Evolutionary conservation across 2,888 invertebrate species (phyloP).

Genomic region (Phalera bucephala): DNA sequence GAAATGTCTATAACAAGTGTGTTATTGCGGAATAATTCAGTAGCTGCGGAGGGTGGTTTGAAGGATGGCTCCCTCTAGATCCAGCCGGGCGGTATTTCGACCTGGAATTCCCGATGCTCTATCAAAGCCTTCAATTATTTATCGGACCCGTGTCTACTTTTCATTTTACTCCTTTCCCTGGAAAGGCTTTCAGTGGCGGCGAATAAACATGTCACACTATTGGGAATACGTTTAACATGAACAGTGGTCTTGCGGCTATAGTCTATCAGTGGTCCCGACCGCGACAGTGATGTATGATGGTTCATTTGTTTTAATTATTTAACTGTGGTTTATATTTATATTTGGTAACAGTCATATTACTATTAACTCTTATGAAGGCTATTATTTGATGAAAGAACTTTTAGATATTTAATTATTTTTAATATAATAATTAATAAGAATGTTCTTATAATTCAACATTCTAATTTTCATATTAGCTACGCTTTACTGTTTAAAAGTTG

Average conservation of each 20-base stretch:
- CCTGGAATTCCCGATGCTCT: slow-evolving; percentile 76
- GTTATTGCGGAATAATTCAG: slow-evolving; percentile 83
- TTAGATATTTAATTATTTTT: too few relatives aligned
- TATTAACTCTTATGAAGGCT: too few relatives aligned
- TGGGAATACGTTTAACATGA: slow-evolving; percentile 66
- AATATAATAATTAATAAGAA: too few relatives aligned
- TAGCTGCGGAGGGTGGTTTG: slow-evolving; percentile 71
- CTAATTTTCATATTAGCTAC: too few relatives aligned
- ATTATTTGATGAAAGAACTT: too few relatives aligned
- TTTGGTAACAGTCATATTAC: too few relatives aligned
- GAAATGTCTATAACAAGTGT: slow-evolving; percentile 82
- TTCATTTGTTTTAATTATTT: slow-evolving; percentile 48
- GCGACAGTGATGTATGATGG: slow-evolving; percentile 58
- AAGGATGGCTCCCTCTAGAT: slow-evolving; percentile 78
- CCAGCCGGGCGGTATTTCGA: slow-evolving; percentile 52
- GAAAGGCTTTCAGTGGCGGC: slow-evolving; percentile 62
- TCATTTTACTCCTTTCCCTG: slow-evolving; percentile 78
- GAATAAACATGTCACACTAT: slow-evolving; percentile 71
- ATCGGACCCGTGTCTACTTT: slow-evolving; percentile 82
- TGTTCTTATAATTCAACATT: too few relatives aligned
- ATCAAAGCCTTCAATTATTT: slow-evolving; percentile 82
- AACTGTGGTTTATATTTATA: too few relatives aligned
- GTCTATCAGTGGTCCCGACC: slow-evolving; percentile 45
- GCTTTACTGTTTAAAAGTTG: too few relatives aligned
- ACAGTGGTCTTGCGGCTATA: slow-evolving; percentile 55